phyloP scores from a whole-genome alignment of 2,888 invertebrate species.

The Cosmia pyralina region DNA sequence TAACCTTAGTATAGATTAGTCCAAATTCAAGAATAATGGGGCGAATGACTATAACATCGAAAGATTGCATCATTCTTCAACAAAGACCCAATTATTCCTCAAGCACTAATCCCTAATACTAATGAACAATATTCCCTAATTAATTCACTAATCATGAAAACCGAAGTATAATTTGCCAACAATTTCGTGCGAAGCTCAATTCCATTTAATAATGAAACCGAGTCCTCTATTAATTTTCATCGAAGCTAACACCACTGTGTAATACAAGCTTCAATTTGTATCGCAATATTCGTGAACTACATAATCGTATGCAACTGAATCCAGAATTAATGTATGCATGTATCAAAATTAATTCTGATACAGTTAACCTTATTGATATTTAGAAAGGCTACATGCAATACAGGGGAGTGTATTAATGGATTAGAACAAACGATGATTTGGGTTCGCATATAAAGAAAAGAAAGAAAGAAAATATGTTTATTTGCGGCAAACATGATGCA shows the following conservation, averaged over 20 bases:
- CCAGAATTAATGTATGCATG: too few species aligned
- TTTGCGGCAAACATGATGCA: too few species aligned
- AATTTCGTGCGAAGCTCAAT: slow-evolving; percentile 16
- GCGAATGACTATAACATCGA: neutral
- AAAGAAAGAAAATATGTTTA: too few species aligned
- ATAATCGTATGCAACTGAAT: slow-evolving; percentile 2
- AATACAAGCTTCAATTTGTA: slow-evolving; percentile 25
- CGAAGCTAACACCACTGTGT: slow-evolving; percentile 24
- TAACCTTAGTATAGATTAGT: too few species aligned
- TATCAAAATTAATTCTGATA: slow-evolving; percentile 20
- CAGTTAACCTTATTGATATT: neutral
- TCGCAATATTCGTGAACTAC: slow-evolving; percentile 9
- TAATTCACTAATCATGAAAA: slow-evolving; percentile 16
- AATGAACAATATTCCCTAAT: slow-evolving; percentile 8
- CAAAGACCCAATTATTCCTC: neutral
- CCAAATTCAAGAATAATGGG: neutral
- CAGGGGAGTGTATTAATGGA: neutral
- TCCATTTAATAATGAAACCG: slow-evolving; percentile 34
- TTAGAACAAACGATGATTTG: neutral
- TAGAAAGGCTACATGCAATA: neutral
- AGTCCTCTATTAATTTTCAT: slow-evolving; percentile 43
- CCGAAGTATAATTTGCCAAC: slow-evolving; percentile 6
- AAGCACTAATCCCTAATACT: slow-evolving; percentile 4
- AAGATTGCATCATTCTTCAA: neutral
- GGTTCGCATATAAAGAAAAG: neutral